phyloP scores from a whole-genome alignment of 2,888 invertebrate genomes.

The Cantharis flavilabris region DNA sequence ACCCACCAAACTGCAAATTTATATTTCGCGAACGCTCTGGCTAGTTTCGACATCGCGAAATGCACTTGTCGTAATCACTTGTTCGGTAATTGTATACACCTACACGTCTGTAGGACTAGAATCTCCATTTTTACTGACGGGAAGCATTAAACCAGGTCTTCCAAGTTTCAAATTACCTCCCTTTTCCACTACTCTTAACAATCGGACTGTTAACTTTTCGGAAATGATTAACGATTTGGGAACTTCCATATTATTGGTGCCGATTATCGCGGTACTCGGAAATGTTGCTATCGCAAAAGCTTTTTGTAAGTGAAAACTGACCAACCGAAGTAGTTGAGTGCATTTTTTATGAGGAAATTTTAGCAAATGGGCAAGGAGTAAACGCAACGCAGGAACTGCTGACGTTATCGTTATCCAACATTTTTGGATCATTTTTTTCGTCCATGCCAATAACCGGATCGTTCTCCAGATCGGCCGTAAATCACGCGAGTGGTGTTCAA shows the following conservation, averaged over 20 bases:
- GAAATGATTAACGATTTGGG: constrained; percentile 82
- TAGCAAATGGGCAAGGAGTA: constrained; percentile 77
- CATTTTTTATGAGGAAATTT: constrained; percentile 32
- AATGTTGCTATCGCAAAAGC: constrained; percentile 96
- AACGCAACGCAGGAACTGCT: constrained; percentile 90
- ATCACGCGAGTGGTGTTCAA: constrained; percentile 91
- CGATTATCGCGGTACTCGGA: constrained; percentile 88
- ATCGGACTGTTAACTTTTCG: constrained; percentile 63
- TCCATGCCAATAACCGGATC: constrained; percentile 92
- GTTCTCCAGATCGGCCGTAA: constrained; percentile 89
- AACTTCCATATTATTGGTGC: constrained; percentile 82
- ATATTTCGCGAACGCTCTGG: constrained; percentile 70
- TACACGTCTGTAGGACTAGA: constrained; percentile 58
- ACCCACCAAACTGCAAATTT: constrained; percentile 52
- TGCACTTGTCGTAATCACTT: constrained; percentile 77
- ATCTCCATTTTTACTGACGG: constrained; percentile 75
- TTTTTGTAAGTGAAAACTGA: constrained; percentile 69
- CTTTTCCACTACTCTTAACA: constrained; percentile 67
- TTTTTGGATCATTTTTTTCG: constrained; percentile 84
- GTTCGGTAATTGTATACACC: constrained; percentile 70
- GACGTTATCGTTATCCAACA: constrained; percentile 83
- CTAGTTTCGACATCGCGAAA: constrained; percentile 81
- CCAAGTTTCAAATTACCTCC: constrained; percentile 72
- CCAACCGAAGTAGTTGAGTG: background rate
- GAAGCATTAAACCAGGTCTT: constrained; percentile 74